Percentiles rank a stretch among this genome's conserved stretches.
phyloP scores from a whole-genome alignment of 2,888 invertebrate species.

The Brachylomia viminalis region DNA sequence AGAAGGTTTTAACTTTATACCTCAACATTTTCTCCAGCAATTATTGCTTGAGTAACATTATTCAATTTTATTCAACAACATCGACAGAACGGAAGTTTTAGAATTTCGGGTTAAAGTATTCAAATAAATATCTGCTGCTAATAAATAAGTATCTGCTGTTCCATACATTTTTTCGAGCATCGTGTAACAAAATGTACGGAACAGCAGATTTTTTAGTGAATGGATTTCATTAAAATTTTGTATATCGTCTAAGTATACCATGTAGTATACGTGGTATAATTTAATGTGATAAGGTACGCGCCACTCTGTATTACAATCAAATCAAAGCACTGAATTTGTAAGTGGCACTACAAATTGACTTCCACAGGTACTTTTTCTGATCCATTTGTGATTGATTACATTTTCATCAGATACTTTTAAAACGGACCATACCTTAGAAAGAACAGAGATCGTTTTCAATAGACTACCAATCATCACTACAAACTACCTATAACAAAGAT shows the following conservation, averaged over 20 bases:
- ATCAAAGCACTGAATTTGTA: neutral
- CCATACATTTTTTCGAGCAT: too few relatives aligned
- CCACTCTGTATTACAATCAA: neutral
- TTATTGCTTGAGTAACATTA: neutral
- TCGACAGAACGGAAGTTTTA: neutral
- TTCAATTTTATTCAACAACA: neutral
- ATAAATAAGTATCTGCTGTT: too few relatives aligned
- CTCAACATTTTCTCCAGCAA: neutral
- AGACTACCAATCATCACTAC: neutral
- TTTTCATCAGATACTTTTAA: neutral
- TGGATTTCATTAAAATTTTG: too few relatives aligned
- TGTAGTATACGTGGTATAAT: too few relatives aligned
- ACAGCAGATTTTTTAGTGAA: too few relatives aligned
- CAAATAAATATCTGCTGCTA: too few relatives aligned
- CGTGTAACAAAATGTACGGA: too few relatives aligned
- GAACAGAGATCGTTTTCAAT: constrained; percentile 12
- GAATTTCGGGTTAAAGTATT: neutral
- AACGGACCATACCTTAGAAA: constrained; percentile 1
- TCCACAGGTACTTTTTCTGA: neutral
- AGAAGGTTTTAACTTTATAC: neutral
- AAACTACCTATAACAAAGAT: constrained; percentile 25
- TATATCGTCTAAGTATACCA: too few relatives aligned
- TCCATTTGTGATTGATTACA: neutral
- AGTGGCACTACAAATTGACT: neutral
- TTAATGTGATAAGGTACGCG: too few relatives aligned